Conservation (phyloP, 2,113 vertebrate genomes). For the Pterocles gutturalis region DNA sequence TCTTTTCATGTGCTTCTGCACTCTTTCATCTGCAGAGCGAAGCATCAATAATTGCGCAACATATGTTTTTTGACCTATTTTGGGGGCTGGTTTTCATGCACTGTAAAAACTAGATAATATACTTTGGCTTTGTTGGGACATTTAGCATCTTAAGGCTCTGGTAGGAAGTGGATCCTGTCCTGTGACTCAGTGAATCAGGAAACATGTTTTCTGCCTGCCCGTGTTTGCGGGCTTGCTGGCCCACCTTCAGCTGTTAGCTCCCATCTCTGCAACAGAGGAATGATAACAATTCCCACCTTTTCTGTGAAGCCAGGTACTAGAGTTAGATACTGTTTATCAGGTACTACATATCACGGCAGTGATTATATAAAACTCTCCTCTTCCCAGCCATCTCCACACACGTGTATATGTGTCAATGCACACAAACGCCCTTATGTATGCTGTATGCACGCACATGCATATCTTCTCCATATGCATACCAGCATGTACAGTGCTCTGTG, state of each 20-base stretch:
- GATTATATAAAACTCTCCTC: not conserved
- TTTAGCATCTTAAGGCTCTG: not conserved
- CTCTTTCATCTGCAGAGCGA: not conserved
- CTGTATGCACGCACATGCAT: fast-evolving
- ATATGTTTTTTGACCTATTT: not conserved
- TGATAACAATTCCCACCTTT: not conserved
- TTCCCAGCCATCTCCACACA: not conserved
- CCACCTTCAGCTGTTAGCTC: not conserved
- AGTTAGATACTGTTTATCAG: not conserved
- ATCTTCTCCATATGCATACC: not conserved
- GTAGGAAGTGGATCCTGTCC: not conserved
- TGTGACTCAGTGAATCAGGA: not conserved
- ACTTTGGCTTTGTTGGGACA: not conserved
- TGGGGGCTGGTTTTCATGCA: not conserved
- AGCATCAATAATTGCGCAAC: not conserved
- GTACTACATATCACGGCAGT: not conserved
- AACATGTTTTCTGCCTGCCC: not conserved
- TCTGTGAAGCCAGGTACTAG: not conserved
- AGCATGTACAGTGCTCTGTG: not conserved
- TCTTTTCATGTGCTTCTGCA: not conserved
- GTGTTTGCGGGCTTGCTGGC: fast-evolving
- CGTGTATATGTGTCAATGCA: fast-evolving
- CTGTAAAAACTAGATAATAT: not conserved
- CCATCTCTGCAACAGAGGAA: not conserved
- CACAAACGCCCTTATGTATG: not conserved